These are phyloP conservation scores for Rhabdomys dilectus DNA, from an alignment of 2,113 vertebrate species.

Conservation along the genomic window DNA sequence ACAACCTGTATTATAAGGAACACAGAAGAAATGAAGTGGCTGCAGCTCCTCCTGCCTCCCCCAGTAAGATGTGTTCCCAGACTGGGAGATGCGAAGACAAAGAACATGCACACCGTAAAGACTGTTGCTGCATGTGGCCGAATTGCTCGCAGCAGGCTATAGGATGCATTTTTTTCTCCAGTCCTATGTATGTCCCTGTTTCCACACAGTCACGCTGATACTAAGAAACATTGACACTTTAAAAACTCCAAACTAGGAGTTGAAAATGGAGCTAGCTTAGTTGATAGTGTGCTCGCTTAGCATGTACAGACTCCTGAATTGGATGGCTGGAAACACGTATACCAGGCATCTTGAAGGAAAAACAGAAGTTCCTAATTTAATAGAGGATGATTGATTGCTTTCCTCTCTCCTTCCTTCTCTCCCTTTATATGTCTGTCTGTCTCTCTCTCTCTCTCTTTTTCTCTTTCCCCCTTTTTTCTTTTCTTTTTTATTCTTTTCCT, in stretches of 20 bases:
- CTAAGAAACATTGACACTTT: not conserved
- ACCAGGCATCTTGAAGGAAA: not conserved
- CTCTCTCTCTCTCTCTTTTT: too few species aligned
- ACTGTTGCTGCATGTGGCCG: not conserved
- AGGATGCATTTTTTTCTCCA: not conserved
- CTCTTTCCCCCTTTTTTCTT: too few species aligned
- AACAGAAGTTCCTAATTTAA: not conserved
- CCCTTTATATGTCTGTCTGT: too few species aligned
- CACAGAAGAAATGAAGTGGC: not conserved
- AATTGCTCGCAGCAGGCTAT: not conserved
- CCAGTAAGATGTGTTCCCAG: not conserved
- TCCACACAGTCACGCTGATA: not conserved
- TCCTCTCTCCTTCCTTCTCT: not conserved
- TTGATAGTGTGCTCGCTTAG: too few species aligned
- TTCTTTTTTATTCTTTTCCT: not conserved
- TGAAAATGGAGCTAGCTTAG: not conserved
- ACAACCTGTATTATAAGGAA: not conserved
- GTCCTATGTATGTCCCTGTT: not conserved
- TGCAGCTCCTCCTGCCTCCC: not conserved
- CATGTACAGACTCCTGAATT: not conserved
- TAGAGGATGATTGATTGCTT: not conserved
- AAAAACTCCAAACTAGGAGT: not conserved
- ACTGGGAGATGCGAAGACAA: not conserved
- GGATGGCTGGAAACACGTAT: not conserved
- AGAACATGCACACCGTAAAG: not conserved